Base-by-base conservation (phyloP, 2,888 invertebrate genomes). In the Drosophila limbata region DNA sequence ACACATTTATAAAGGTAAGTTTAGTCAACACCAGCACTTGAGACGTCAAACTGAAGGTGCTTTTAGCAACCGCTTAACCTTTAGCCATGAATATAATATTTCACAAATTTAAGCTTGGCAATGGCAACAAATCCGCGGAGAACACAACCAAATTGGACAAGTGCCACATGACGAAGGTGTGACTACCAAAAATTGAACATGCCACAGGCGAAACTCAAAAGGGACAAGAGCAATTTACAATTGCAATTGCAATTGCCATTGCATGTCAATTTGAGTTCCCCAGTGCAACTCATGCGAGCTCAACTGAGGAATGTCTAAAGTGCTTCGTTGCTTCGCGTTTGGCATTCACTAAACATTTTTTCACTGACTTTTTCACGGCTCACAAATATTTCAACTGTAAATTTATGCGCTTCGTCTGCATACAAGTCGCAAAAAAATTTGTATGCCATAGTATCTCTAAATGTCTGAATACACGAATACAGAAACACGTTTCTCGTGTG, bases 371-470 rank as follows among this genome's bases (percentile, higher is more conserved):
- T 70, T 82, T 84, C 79, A 77, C 77, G 77, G 73, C 59, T 84
- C 73, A 69, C 84, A 81, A 83, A 86, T 85, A 86, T 83, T 83
- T 72, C 84, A 81, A 55, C 77, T 44, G 56, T 60, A 74, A 84
- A 81, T 81, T 86, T 86, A 84, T 86, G 79, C 74, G 77, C 73
- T 71, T 72, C 71, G 69, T 62, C 56, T 48, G 28, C 37, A 73
- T 15, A 50, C 8, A 25, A 45, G 28, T 37, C 33, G 62, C 21
- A 66, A 56, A 19, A 19, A 56, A 66, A n/a, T 21, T 21, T 56
- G 53, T 56, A 56, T 47, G 61, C 61, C n/a, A n/a, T n/a, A n/a
- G n/a, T 52, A 51, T 45, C 35, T 28, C 52, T 61, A 37, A 19
- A 44, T 50, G 50, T 57, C 61, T 63, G 60, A 9, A 33, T 37